A percentile compares a stretch with the other conserved stretches of the same genome.
Evolutionary conservation across 2,888 invertebrate genomes (phyloP).

Genomic region (Drosophila limbata): DNA sequence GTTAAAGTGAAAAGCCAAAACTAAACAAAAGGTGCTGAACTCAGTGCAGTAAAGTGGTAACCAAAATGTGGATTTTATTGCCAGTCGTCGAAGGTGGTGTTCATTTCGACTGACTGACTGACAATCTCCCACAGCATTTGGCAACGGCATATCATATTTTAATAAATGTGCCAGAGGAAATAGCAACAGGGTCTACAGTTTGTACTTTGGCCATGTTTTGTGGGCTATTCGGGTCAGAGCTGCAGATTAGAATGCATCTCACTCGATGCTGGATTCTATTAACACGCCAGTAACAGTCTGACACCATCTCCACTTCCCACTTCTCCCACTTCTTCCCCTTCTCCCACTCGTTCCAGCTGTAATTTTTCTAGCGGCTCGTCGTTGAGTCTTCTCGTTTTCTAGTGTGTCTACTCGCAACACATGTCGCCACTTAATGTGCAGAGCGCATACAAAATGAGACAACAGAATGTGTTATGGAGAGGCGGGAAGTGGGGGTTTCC

Average conservation of each 20-base stretch:
- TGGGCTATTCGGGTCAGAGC: slow-evolving; percentile 26
- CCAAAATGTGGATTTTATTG: slow-evolving; percentile 42
- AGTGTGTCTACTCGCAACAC: slow-evolving; percentile 61
- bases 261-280: slow-evolving; percentile 58
- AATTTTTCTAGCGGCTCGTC: slow-evolving; percentile 23
- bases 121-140: slow-evolving; percentile 3
- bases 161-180: slow-evolving; percentile 53
- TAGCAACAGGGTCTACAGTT: slow-evolving; percentile 10
- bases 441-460: slow-evolving; percentile 77
- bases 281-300: slow-evolving; percentile 57
- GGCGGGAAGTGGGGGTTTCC: not conserved
- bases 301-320: not conserved
- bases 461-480: slow-evolving; percentile 14
- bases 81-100: slow-evolving; percentile 12
- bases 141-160: slow-evolving; percentile 41
- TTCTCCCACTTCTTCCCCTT: not conserved
- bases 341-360: not conserved
- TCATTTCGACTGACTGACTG: slow-evolving; percentile 8
- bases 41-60: slow-evolving; percentile 19
- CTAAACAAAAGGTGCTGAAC: slow-evolving; percentile 12
- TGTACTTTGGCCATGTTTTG: slow-evolving; percentile 31
- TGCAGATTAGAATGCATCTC: slow-evolving; percentile 68
- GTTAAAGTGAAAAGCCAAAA: slow-evolving; percentile 3
- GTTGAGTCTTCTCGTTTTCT: slow-evolving; percentile 16
- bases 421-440: slow-evolving; percentile 79